Base-by-base conservation (phyloP, 1,140 invertebrate genomes). In the Aporrectodea caliginosa region DNA sequence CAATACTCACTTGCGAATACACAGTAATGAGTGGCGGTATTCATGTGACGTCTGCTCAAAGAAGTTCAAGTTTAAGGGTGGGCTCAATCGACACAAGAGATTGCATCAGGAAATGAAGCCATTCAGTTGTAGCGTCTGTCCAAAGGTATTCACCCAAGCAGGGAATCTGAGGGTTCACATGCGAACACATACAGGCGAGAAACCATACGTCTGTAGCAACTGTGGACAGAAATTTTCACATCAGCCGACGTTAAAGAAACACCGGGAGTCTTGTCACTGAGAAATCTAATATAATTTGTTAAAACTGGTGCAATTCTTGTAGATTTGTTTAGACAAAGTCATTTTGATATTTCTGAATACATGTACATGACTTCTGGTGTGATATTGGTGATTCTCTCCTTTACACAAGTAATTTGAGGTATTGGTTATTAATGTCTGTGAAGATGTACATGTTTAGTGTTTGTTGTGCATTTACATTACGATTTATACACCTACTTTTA, bases 121-220 rank as follows among this genome's bases (percentile, higher is more conserved):
- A 35, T 75, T 34, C 74, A 43, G 30, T 1, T 77, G 79, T 30
- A 77, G 70, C n/a, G 22, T 80, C 16, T 82, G 81, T 68, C 31
- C 69, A 16, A 78, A 79, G 35, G 58, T 32, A 22, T 82, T 81
- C 35, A 69, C 2, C 1, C 30, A 73, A 30, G 34, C 58, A 33
- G 31, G 34, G 2, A 58, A 73, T 31, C 69, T 82, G 16, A 80
- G 70, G 2, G 68, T 29, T 32, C 79, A 83, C 77, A 32, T 69
- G 32, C 35, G 34, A 1, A 71, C 78, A 14, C 82, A 83, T 70
- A n/a, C 73, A 27, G 81, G 78, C 29, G 82, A 82, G 73, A 82
- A 78, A 43, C 90, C 90, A 0, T 91, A 90, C 84, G 90, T 90
- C 82, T 91, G 43, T 22, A 58, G 6, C 43, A 29, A 58, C 43